Base-by-base conservation (phyloP, 2,797 vertebrate genomes). In the Bucorvus abyssinicus region DNA sequence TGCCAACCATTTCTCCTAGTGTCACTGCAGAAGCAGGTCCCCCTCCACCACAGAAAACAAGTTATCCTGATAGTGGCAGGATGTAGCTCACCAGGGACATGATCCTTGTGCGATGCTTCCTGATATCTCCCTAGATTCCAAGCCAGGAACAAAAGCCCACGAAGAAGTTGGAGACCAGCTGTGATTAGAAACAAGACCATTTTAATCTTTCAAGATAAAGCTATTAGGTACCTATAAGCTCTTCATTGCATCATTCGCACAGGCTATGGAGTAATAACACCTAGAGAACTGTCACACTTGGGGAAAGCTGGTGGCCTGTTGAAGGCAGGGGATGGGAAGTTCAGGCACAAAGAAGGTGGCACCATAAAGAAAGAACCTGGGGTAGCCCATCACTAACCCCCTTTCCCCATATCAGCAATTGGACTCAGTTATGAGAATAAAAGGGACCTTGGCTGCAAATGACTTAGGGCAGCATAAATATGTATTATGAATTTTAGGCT, bases 391-490 rank as follows among this genome's bases (percentile, higher is more conserved):
- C 69, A 67, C 83, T 64, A 89, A n/a, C 83, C 87, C 71, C n/a
- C 77, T 75, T 68, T 90, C 85, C 70, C 67, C 67, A 18, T 77
- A 90, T 83, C 92, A 94, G 84, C 80, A 87, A 52, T 36, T 84
- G 60, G 92, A 81, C 75, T 88, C 86, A 61, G 89, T 81, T 92
- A 90, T 55, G 76, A 95, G 93, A 93, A 94, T 94, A 94, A 96
- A 93, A 91, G 86, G 90, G 91, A 87, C 91, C 71, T 94, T 93
- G 90, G 84, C 82, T 96, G 74, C 26, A 9, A 94, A 93, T 92
- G 87, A 96, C 95, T 97, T 92, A 96, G 96, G 96, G 89, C 96
- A 96, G 91, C 96, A 97, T 87, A 94, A 95, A 94, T 91, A 90
- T 80, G 85, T 86, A 96, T 93, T 97, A 95, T 80, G 92, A 96